Base-by-base conservation (phyloP, 2,888 invertebrate genomes). In the Gortyna flavago region DNA sequence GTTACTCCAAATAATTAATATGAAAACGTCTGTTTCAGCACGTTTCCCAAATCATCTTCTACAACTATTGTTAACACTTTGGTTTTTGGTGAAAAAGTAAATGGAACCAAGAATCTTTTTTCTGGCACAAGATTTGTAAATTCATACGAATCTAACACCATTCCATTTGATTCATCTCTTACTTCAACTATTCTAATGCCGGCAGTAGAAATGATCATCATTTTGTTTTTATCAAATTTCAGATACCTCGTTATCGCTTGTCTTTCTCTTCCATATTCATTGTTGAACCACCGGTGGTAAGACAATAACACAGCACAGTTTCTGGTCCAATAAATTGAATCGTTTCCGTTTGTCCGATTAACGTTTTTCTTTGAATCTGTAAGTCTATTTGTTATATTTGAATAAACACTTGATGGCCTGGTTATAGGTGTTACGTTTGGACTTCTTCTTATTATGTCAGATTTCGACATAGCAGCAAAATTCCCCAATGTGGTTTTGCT, bases 131-230 rank as follows among this genome's bases (percentile, higher is more conserved):
- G 94, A 85, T 97, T 97, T 57, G 96, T 96, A 90, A 98, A 98
- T 88, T 97, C 97, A 96, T 97, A 98, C 61, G 97, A 97, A 91
- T 97, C 96, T 79, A 97, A 90, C 18, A 98, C 97, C 94, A 97
- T 95, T 85, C 97, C 97, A 84, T 97, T 97, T 59, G 96, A 95
- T 87, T 97, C 97, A 88, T 97, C 97, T 90, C 98, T 95, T 44
- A 98, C 96, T 96, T 98, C 98, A 61, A 98, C 97, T 76, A 98
- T 97, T 90, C 97, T 95, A 77, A 98, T 95, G 25, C 98, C 98
- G 64, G 96, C 97, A 74, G 97, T 97, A 16, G 98, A 97, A 88
- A 97, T 97, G 44, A 98, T 97, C 92, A 97, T 94, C 95, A 97
- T 97, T 93, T 97, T 97, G 87, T 97, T 97, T 91, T 96, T 97